phyloP scores from a whole-genome alignment of 2,797 vertebrate species.

The Florisuga fusca region DNA sequence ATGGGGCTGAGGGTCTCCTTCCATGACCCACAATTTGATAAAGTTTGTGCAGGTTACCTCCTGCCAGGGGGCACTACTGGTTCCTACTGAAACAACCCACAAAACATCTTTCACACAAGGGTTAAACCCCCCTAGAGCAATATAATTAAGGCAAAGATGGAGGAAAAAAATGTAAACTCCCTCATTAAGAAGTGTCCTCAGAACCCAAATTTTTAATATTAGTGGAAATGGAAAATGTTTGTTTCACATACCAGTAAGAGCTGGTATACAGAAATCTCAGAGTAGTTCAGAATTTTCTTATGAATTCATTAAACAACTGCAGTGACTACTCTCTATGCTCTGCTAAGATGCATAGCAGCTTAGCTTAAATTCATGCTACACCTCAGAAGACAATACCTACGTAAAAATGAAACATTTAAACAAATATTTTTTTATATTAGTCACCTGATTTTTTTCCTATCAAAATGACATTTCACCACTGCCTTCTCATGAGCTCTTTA shows the following conservation, averaged over 20 bases:
- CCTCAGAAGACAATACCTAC: neutral
- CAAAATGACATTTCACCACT: neutral
- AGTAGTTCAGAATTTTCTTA: neutral
- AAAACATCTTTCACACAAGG: neutral
- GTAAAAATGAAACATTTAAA: neutral
- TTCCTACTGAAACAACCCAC: neutral
- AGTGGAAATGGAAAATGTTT: neutral
- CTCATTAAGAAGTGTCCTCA: neutral
- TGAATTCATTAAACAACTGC: neutral
- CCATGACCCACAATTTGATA: fast-evolving
- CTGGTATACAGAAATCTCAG: neutral
- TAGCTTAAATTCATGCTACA: neutral
- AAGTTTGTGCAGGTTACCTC: neutral
- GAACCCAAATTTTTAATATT: neutral
- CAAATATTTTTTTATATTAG: neutral
- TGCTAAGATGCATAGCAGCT: neutral
- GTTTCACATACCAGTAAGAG: neutral
- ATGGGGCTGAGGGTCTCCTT: neutral
- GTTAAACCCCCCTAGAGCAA: neutral
- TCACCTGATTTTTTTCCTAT: neutral
- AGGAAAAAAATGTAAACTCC: neutral
- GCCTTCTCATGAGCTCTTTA: neutral
- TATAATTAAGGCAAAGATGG: neutral
- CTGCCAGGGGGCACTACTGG: neutral
- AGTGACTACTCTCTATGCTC: neutral